These are phyloP conservation scores for Lateolabrax maculatus DNA, from an alignment of 2,797 vertebrate species.

Conservation along the genomic window DNA sequence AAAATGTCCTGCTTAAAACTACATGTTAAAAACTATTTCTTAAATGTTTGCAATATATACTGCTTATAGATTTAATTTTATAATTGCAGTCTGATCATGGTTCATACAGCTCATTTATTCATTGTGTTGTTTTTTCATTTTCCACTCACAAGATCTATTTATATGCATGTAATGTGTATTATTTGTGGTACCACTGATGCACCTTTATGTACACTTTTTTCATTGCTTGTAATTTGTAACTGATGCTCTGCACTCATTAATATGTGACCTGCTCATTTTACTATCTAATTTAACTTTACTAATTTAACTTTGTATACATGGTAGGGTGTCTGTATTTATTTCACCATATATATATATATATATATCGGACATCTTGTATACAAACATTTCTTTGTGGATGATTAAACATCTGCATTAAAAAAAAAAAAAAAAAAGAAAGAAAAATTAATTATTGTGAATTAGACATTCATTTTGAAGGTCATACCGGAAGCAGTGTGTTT, in stretches of 20 bases:
- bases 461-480: background rate
- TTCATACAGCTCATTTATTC: too few species aligned
- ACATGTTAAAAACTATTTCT: too few species aligned
- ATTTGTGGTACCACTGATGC: background rate
- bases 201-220: too few species aligned
- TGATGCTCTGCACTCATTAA: too few species aligned
- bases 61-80: too few species aligned
- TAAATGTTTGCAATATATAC: too few species aligned
- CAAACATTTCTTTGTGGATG: background rate
- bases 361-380: background rate
- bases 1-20: too few species aligned
- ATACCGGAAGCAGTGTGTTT: background rate
- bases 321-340: background rate
- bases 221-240: too few species aligned
- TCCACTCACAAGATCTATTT: background rate
- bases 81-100: too few species aligned
- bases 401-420: background rate
- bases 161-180: background rate
- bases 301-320: background rate
- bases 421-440: background rate
- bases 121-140: background rate
- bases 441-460: background rate
- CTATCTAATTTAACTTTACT: background rate
- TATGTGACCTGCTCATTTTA: background rate
- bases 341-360: too few species aligned